These are phyloP conservation scores for Balearica regulorum DNA, from an alignment of 2,797 vertebrate genomes.

Conservation along the genomic window DNA sequence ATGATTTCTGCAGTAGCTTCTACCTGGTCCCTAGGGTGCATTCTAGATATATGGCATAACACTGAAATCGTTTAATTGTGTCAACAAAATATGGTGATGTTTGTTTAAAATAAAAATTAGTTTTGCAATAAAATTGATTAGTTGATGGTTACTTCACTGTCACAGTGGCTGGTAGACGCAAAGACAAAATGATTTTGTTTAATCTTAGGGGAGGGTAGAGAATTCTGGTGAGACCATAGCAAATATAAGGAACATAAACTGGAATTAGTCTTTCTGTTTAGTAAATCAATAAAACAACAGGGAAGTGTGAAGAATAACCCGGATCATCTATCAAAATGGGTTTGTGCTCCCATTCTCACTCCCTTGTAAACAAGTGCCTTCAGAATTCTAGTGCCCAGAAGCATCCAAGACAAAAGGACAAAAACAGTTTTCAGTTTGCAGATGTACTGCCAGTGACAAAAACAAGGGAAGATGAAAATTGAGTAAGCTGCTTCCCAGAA, in stretches of 20 bases:
- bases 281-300: conserved; percentile 73
- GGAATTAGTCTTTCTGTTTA: conserved; percentile 70
- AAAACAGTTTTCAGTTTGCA: conserved; percentile 35
- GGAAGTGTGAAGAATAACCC: conserved; percentile 50
- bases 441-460: conserved; percentile 26
- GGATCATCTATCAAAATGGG: conserved; percentile 63
- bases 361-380: conserved; percentile 52
- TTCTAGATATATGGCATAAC: conserved; percentile 53
- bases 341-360: conserved; percentile 56
- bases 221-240: conserved; percentile 55
- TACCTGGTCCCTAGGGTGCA: conserved; percentile 68
- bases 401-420: conserved; percentile 56
- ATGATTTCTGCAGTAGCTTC: conserved; percentile 63
- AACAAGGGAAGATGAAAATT: background rate
- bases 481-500: conserved; percentile 40
- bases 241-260: conserved; percentile 67
- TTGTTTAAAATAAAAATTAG: conserved; percentile 75
- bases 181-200: conserved; percentile 66
- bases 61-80: conserved; percentile 73
- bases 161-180: conserved; percentile 44
- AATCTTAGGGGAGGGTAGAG: conserved; percentile 17
- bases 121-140: conserved; percentile 70
- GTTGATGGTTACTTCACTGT: conserved; percentile 57
- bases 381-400: conserved; percentile 30
- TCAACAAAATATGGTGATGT: conserved; percentile 69